phyloP scores from a whole-genome alignment of 2,113 vertebrate species.

The Leptosomus discolor region DNA sequence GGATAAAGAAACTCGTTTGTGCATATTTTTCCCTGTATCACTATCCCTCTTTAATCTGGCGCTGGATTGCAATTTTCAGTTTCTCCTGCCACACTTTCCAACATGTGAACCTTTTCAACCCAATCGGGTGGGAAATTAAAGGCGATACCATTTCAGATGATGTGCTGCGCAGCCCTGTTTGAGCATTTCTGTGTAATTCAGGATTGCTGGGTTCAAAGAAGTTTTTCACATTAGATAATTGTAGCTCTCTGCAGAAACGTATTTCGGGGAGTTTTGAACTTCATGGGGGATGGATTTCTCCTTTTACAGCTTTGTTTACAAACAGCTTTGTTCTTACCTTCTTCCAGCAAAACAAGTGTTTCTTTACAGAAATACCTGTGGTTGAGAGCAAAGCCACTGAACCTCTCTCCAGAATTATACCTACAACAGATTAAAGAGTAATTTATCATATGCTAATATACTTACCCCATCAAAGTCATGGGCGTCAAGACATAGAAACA shows the following conservation, averaged over 20 bases:
- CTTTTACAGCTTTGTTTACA: slow-evolving; percentile 37
- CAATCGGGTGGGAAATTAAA: slow-evolving; percentile 36
- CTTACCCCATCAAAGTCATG: slow-evolving; percentile 39
- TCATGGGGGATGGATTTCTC: neutral
- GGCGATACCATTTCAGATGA: neutral
- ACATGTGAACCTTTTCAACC: neutral
- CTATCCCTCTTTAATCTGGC: slow-evolving; percentile 20
- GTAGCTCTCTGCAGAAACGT: slow-evolving; percentile 4
- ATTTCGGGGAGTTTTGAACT: neutral
- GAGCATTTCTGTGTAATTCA: neutral
- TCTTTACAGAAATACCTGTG: slow-evolving; percentile 22
- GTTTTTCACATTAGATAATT: neutral
- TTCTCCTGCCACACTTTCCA: neutral
- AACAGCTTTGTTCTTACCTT: slow-evolving; percentile 20
- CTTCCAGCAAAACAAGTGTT: slow-evolving; percentile 4
- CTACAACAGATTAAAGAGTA: slow-evolving; percentile 30
- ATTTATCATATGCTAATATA: slow-evolving; percentile 42
- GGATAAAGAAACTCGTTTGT: neutral
- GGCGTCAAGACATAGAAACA: neutral
- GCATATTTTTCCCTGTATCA: neutral
- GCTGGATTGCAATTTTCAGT: slow-evolving; percentile 9
- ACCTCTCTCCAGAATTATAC: neutral
- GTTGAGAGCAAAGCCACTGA: slow-evolving; percentile 18
- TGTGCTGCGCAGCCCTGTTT: neutral
- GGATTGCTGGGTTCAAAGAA: neutral